These are phyloP conservation scores for Cosmia pyralina DNA, from an alignment of 2,888 invertebrate species.

Conservation along the genomic window DNA sequence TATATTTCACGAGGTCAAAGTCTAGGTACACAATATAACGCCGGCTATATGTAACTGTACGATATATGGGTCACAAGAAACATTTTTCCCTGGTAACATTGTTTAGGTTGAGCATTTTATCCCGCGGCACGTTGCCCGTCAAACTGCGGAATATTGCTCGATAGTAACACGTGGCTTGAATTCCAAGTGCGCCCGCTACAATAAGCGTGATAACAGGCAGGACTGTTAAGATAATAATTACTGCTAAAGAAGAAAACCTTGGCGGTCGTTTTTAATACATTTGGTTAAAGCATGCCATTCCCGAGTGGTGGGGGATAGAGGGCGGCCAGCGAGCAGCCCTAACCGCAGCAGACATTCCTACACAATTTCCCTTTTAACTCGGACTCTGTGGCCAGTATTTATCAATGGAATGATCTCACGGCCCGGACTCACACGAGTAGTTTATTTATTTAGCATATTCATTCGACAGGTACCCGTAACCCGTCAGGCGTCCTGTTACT, in stretches of 20 bases:
- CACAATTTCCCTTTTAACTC: constrained; percentile 88
- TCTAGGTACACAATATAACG: constrained; percentile 45
- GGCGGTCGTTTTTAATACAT: constrained; percentile 52
- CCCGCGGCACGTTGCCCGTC: constrained; percentile 67
- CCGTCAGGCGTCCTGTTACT: constrained; percentile 55
- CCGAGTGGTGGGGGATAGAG: constrained; percentile 48
- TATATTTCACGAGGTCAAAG: constrained; percentile 36
- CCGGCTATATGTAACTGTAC: constrained; percentile 52
- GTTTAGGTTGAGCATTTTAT: constrained; percentile 64
- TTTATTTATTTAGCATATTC: constrained; percentile 74
- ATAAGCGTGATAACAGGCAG: constrained; percentile 49
- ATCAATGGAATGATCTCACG: constrained; percentile 83
- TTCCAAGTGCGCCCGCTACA: constrained; percentile 61
- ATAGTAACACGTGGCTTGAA: constrained; percentile 69
- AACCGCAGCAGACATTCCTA: constrained; percentile 79
- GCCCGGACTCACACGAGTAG: constrained; percentile 74
- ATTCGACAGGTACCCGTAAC: constrained; percentile 66
- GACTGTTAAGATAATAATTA: constrained; percentile 60
- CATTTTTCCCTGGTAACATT: constrained; percentile 64
- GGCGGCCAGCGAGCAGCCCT: constrained; percentile 68
- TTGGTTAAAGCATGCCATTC: constrained; percentile 55
- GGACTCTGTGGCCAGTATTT: constrained; percentile 77
- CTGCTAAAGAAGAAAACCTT: constrained; percentile 42
- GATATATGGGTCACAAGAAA: constrained; percentile 62
- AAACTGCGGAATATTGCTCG: constrained; percentile 70